Evolutionary conservation across 2,797 vertebrate genomes (phyloP).

Genomic region (Aselliscus stoliczkanus): DNA sequence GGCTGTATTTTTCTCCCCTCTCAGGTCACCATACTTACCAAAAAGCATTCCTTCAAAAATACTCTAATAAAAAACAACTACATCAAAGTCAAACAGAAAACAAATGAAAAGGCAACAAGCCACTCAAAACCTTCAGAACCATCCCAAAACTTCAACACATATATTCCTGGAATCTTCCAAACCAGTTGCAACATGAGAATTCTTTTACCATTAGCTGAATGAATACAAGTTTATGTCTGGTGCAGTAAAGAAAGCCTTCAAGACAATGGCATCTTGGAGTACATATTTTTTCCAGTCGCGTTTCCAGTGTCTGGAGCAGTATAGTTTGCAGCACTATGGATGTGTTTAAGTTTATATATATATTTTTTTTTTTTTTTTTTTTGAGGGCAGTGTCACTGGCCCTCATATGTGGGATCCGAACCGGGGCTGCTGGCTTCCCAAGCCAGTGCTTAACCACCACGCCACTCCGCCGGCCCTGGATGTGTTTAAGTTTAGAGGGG

Average conservation of each 20-base stretch:
- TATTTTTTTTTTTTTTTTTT: no score
- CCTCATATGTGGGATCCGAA: no score
- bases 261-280: not conserved
- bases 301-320: not conserved
- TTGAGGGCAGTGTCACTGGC: no score
- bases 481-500: not conserved
- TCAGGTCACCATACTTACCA: not conserved
- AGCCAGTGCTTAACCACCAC: no score
- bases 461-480: no score
- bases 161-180: not conserved
- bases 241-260: not conserved
- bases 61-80: not conserved
- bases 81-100: not conserved
- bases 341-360: not conserved
- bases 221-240: slow-evolving; percentile 9
- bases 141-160: not conserved
- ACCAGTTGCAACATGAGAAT: not conserved
- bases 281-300: not conserved
- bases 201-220: not conserved
- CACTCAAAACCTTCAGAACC: not conserved
- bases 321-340: not conserved
- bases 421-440: no score
- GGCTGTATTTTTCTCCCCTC: not conserved
- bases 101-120: not conserved
- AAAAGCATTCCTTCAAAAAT: not conserved